Conservation (phyloP, 2,888 invertebrate genomes). For the Volucella inanis region DNA sequence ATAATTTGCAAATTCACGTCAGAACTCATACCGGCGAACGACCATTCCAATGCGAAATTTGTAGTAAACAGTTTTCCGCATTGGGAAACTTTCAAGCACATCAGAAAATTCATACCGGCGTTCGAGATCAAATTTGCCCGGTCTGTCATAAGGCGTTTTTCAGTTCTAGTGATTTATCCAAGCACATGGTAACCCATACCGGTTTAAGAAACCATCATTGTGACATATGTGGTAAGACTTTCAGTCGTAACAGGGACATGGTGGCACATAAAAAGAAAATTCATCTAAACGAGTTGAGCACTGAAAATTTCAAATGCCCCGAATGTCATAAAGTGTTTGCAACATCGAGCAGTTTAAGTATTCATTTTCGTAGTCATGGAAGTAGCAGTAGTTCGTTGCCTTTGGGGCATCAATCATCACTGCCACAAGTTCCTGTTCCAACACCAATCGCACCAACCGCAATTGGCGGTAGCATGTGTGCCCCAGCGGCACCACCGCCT, state of each 20-base stretch:
- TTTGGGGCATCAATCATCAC: constrained; percentile 73
- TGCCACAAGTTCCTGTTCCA: constrained; percentile 73
- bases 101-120: constrained; percentile 86
- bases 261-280: constrained; percentile 83
- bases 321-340: constrained; percentile 82
- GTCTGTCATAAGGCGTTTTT: constrained; percentile 86
- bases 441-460: constrained; percentile 76
- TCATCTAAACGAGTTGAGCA: constrained; percentile 78
- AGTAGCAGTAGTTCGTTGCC: constrained; percentile 78
- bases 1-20: constrained; percentile 86
- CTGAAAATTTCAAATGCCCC: constrained; percentile 81
- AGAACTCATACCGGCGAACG: constrained; percentile 85
- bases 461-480: constrained; percentile 77
- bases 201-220: constrained; percentile 86
- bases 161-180: constrained; percentile 85
- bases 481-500: constrained; percentile 78
- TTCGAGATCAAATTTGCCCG: constrained; percentile 86
- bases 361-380: constrained; percentile 82
- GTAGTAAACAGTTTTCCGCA: constrained; percentile 86
- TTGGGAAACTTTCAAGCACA: constrained; percentile 86
- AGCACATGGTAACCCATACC: constrained; percentile 86
- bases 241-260: constrained; percentile 85
- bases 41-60: constrained; percentile 86
- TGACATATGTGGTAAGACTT: constrained; percentile 85
- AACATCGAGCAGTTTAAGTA: constrained; percentile 80